Evolutionary conservation across 2,113 vertebrate species (phyloP).

Genomic region (Sphaerodactylus townsendi): DNA sequence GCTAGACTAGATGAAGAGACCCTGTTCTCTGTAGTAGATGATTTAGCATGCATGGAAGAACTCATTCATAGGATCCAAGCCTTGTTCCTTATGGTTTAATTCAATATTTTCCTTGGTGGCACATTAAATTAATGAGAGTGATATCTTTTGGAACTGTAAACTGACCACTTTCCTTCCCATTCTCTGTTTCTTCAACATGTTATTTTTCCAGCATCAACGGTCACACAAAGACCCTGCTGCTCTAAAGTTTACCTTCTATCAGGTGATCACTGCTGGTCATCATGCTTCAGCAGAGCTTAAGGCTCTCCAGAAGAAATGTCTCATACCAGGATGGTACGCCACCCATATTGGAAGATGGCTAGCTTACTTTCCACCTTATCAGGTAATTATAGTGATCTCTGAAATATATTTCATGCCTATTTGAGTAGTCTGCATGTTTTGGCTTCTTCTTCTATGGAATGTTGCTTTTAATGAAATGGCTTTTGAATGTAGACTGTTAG

Average conservation of each 20-base stretch:
- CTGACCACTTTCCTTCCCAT: not conserved
- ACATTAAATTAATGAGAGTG: not conserved
- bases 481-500: not conserved
- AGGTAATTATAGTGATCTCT: conserved; percentile 74
- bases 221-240: conserved; percentile 90
- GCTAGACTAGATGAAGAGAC: too few relatives aligned
- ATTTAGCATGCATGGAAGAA: too few relatives aligned
- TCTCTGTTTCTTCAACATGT: not conserved
- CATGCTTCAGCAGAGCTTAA: conserved; percentile 83
- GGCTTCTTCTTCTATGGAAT: not conserved
- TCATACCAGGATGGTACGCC: conserved; percentile 91
- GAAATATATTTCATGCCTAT: not conserved
- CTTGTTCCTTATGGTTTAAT: too few relatives aligned
- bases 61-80: too few relatives aligned
- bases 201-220: conserved; percentile 85
- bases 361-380: conserved; percentile 86
- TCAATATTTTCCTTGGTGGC: too few relatives aligned
- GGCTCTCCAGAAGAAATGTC: conserved; percentile 90
- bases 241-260: conserved; percentile 90
- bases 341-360: conserved; percentile 94
- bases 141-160: not conserved
- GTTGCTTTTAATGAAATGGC: not conserved
- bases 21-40: too few relatives aligned
- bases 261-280: conserved; percentile 89
- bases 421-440: not conserved